Evolutionary conservation across 2,888 invertebrate species (phyloP).

Genomic region (Prosopocoilus inquinatus): DNA sequence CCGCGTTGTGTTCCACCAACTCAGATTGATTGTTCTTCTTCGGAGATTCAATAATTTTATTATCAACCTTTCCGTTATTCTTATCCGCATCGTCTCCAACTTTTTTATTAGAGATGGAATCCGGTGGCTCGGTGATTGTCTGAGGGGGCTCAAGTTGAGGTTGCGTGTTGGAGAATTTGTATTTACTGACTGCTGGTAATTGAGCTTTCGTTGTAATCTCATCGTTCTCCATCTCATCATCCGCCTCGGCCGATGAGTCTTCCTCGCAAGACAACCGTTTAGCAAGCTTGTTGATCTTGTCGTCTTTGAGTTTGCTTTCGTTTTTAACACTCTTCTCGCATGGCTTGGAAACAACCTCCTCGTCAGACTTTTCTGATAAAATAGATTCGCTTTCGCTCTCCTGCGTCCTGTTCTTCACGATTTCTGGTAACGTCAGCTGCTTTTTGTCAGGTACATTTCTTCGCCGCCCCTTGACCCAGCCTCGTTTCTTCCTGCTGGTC

Average conservation of each 20-base stretch:
- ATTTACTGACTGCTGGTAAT: conserved; percentile 9
- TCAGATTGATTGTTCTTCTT: conserved; percentile 45
- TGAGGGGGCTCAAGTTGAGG: conserved; percentile 2
- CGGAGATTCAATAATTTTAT: conserved; percentile 13
- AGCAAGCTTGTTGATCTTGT: conserved; percentile 40
- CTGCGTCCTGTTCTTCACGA: conserved; percentile 33
- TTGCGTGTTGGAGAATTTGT: conserved; percentile 13
- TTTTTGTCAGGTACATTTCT: conserved; percentile 34
- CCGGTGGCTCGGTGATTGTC: conserved; percentile 4
- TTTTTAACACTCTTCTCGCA: not conserved
- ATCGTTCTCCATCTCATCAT: conserved; percentile 67
- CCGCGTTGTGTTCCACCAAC: conserved; percentile 46
- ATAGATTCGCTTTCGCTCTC: conserved; percentile 40
- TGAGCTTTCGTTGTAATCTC: conserved; percentile 44
- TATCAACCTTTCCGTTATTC: conserved; percentile 52
- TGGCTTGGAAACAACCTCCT: conserved; percentile 30
- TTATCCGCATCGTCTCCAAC: conserved; percentile 12
- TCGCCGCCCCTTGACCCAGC: conserved; percentile 44
- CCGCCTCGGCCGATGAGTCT: conserved; percentile 65
- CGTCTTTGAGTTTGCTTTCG: conserved; percentile 32
- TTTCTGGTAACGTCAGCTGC: conserved; percentile 48
- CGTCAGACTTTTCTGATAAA: conserved; percentile 44
- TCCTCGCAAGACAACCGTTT: conserved; percentile 55
- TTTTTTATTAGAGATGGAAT: conserved; percentile 23
- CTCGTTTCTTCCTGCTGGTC: conserved; percentile 44